A percentile compares a stretch with the other conserved stretches of the same genome.
These are phyloP conservation scores for Caerostris darwini DNA, from an alignment of 1,140 invertebrate genomes.

Conservation along the genomic window DNA sequence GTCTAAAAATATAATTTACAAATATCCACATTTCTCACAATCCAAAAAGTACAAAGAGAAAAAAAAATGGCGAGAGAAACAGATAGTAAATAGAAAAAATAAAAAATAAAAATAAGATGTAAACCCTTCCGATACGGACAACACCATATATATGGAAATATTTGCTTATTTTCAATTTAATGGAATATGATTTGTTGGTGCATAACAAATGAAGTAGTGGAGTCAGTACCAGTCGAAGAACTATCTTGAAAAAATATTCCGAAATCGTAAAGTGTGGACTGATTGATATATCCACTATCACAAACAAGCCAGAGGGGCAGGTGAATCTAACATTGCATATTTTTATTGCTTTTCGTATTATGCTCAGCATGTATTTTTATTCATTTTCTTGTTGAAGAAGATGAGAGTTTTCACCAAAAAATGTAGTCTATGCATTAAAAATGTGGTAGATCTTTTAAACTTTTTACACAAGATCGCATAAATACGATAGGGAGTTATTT, in stretches of 20 bases:
- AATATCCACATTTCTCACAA: not conserved
- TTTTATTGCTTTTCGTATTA: slow-evolving; percentile 9
- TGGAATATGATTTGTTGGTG: slow-evolving; percentile 29
- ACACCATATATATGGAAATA: slow-evolving; percentile 4
- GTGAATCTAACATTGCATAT: slow-evolving; percentile 45
- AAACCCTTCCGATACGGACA: not conserved
- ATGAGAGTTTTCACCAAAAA: not conserved
- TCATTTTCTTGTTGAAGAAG: too few relatives aligned
- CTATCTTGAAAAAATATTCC: not conserved
- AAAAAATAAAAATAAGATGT: not conserved
- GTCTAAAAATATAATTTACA: too few relatives aligned
- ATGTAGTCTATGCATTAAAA: slow-evolving; percentile 27
- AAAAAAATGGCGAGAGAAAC: not conserved
- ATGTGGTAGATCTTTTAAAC: slow-evolving; percentile 5
- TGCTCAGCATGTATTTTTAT: not conserved
- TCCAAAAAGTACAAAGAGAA: not conserved
- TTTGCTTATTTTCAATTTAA: slow-evolving; percentile 49
- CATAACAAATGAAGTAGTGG: not conserved
- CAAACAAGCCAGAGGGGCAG: not conserved
- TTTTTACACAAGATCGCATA: slow-evolving; percentile 6
- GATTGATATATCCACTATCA: slow-evolving; percentile 59
- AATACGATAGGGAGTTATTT: not conserved
- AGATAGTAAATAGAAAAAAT: not conserved
- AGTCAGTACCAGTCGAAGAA: not conserved
- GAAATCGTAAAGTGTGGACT: slow-evolving; percentile 37